These are phyloP conservation scores for Perizoma flavofasciatum DNA, from an alignment of 2,888 invertebrate species.

Conservation along the genomic window DNA sequence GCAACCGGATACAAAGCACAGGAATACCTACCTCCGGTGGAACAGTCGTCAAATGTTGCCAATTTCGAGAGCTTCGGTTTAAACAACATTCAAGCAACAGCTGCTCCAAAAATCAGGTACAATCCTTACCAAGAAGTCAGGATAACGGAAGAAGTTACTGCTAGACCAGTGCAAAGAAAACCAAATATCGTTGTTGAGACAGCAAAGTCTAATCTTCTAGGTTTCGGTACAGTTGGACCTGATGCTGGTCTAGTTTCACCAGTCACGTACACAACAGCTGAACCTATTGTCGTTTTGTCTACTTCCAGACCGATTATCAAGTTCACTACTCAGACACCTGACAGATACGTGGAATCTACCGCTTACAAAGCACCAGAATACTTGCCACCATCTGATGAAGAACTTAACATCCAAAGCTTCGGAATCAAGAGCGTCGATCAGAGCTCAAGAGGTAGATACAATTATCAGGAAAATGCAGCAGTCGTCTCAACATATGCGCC, in stretches of 20 bases:
- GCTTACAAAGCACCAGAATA: conserved; percentile 64
- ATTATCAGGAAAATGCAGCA: conserved; percentile 55
- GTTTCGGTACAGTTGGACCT: conserved; percentile 75
- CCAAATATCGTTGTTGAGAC: conserved; percentile 74
- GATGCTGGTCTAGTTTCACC: conserved; percentile 71
- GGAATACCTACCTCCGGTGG: conserved; percentile 63
- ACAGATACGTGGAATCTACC: conserved; percentile 55
- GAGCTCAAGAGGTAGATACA: conserved; percentile 49
- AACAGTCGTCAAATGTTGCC: conserved; percentile 45
- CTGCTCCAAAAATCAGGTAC: conserved; percentile 50
- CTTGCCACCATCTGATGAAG: conserved; percentile 62
- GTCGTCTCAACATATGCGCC: conserved; percentile 50
- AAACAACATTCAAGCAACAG: conserved; percentile 48
- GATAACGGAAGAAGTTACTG: conserved; percentile 44
- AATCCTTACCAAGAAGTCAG: conserved; percentile 62
- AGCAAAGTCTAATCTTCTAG: conserved; percentile 71
- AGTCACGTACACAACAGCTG: conserved; percentile 63
- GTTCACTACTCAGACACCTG: conserved; percentile 50
- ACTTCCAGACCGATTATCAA: conserved; percentile 56
- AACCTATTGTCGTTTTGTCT: conserved; percentile 56
- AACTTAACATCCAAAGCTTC: conserved; percentile 54
- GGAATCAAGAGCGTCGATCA: conserved; percentile 51
- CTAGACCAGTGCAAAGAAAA: conserved; percentile 57
- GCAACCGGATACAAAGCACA: conserved; percentile 59
- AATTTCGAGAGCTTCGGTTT: conserved; percentile 60